Evolutionary conservation across 2,888 invertebrate species (phyloP), one percentile per base, ranked within the genome.

Genomic region (Synergus japonicus): DNA sequence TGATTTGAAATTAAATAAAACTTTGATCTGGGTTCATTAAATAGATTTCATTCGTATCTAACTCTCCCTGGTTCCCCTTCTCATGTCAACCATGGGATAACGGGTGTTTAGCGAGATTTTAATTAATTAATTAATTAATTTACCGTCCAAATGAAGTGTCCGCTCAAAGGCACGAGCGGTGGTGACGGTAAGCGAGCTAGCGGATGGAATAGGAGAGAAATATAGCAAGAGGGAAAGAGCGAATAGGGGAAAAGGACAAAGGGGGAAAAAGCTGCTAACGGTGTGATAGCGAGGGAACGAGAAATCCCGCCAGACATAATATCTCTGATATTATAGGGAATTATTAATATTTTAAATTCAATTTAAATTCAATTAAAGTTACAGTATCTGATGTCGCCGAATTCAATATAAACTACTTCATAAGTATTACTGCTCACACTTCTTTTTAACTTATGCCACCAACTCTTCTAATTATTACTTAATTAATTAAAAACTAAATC

Each of bases 91-190:
- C 46, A 67, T 67, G 13, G 46, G 67, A 67, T 67, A 67, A 67
- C 67, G 46, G 67, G 13, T 67, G 46, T 67, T 67, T 67, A 67
- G 46, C 44, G 22, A 67, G 67, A 44, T 67, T 67, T 67, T 67
- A 67, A 67, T 67, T 67, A 67, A 67, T 67, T 67, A 67, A 46
- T 67, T 67, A 67, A 46, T 67, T 67, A 46, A 67, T 67, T 67
- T 67, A 67, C 46, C 67, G 46, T 67, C 67, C 67, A 67, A 67
- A 67, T 46, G 67, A 67, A 67, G 67, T 22, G 22, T 22, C 13
- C 67, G 67, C 67, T 67, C 67, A 67, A 67, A 67, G 67, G 46
- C 66, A 13, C 29, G 22, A 46, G 67, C 46, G 46, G 46, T 67
- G 67, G 46, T 67, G 46, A 15, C 44, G 46, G 22, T 46, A 67